Evolutionary conservation across 2,113 vertebrate species (phyloP), one percentile per base, ranked within the genome.

Genomic region (Poecilia latipinna): DNA sequence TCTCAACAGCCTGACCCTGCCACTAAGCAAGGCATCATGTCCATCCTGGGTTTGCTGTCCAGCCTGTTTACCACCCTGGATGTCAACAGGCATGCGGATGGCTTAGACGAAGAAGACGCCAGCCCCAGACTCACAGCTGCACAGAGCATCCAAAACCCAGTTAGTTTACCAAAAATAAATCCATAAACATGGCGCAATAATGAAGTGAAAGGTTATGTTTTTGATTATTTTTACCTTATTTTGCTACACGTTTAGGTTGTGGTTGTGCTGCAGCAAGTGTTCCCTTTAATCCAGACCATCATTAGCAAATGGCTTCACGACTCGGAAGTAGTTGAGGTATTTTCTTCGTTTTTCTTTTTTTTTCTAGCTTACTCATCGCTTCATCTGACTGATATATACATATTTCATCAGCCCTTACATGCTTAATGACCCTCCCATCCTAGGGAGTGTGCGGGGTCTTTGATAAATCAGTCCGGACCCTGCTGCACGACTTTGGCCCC

Each of bases 401-500:
- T 54, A 33, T 82, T 0, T 71, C 68, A 70, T 72, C 33, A 37
- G 10, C 48, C 10, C 33, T 11, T 54, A 44, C 26, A 5, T 48
- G 68, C 7, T 42, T 29, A 32, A 42, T 73, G 72, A 76, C 61
- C 72, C 68, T 69, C 32, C 65, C 68, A 31, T 68, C 62, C 0
- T 90, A 99, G 97, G 97, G 97, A 0, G 96, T 98, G 75, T 99
- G 97, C 42, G 96, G 96, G 48, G 95, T 99, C 74, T 99, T 99
- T 77, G 96, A 97, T 84, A 99, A 99, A 90, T 98, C 97, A 0
- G 96, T 98, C 82, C 97, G 97, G 92, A 99, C 96, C 2, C 96
- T 99, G 61, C 92, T 97, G 63, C 95, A 95, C 79, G 96, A 97
- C 79, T 99, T 99, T 84, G 96, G 96, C 32, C 97, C 97, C 72